phyloP scores from a whole-genome alignment of 2,113 vertebrate genomes.

The Hirundichthys speculiger region DNA sequence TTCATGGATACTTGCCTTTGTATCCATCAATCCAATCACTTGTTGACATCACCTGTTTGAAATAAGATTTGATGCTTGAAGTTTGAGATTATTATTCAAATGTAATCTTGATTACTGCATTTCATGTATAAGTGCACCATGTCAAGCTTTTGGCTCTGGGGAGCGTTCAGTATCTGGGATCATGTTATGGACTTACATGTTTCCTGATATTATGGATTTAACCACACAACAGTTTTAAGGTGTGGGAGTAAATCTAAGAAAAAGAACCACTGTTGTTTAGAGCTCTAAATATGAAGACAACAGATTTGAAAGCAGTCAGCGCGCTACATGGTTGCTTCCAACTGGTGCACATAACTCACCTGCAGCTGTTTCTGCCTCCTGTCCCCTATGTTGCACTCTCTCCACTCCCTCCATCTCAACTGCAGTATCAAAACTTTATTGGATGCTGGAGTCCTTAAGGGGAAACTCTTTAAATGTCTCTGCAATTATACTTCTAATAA shows the following conservation, averaged over 20 bases:
- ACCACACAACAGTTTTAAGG: background rate
- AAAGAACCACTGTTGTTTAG: background rate
- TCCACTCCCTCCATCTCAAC: conserved; percentile 70
- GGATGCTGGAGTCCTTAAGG: conserved; percentile 96
- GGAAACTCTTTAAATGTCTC: conserved; percentile 98
- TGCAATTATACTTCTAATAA: conserved; percentile 99
- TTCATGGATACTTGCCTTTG: no score
- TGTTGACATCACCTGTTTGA: no score
- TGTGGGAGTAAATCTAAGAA: background rate
- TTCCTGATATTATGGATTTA: background rate
- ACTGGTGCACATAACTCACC: background rate
- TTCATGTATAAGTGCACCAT: no score
- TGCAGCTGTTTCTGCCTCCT: conserved; percentile 12
- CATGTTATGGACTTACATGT: no score
- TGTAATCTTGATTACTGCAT: no score
- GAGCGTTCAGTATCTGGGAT: no score
- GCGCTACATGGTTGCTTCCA: no score
- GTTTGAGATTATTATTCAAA: no score
- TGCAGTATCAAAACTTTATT: conserved; percentile 95
- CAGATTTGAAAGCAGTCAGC: background rate
- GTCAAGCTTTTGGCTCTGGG: no score
- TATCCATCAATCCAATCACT: no score
- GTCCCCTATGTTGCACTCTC: conserved; percentile 43
- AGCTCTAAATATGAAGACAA: background rate
- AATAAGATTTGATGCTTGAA: no score